Base-by-base conservation (phyloP, 2,888 invertebrate species). In the Pandemis corylana region DNA sequence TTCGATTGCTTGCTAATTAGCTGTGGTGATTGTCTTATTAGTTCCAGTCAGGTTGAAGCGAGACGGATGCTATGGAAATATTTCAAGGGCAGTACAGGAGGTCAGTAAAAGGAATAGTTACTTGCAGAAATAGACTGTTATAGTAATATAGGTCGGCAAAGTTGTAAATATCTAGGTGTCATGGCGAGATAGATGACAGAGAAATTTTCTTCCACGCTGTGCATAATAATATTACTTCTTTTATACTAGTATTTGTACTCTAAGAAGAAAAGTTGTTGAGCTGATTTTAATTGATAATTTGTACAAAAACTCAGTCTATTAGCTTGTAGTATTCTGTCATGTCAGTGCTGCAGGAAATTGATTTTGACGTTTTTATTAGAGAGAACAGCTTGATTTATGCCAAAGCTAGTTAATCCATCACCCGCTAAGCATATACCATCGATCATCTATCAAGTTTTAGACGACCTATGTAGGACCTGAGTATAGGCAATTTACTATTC, bases 291-390 rank as follows among this genome's bases (percentile, higher is more conserved):
- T 36, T 36, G 2, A 36, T 36, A 36, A 20, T 20, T 20, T 20
- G 3, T 36, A 36, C 2, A 2, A 36, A 36, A 36, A 4, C 28
- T 36, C n/a, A 51, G n/a, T 7, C 51, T n/a, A 51, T 51, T 51
- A n/a, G 6, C 6, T 53, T 15, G 15, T n/a, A 7, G n/a, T 15
- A 7, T n/a, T 53, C 53, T 53, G 9, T 53, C 15, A 51, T 15
- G 53, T 7, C 53, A 64, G 68, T 56, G 49, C 64, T 15, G 42
- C 46, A 15, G 9, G 70, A 63, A 65, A 69, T 73, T 69, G 64
- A 69, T 73, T 65, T 69, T 65, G 69, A 74, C 65, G 65, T 51
- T 74, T 74, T 69, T 74, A 74, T 61, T 61, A 65, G 49, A 20
- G 59, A 65, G 36, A 66, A 63, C 46, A 53, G 67, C 44, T 7